Evolutionary conservation across 2,113 vertebrate genomes (phyloP).

Genomic region (Climacteris rufus): DNA sequence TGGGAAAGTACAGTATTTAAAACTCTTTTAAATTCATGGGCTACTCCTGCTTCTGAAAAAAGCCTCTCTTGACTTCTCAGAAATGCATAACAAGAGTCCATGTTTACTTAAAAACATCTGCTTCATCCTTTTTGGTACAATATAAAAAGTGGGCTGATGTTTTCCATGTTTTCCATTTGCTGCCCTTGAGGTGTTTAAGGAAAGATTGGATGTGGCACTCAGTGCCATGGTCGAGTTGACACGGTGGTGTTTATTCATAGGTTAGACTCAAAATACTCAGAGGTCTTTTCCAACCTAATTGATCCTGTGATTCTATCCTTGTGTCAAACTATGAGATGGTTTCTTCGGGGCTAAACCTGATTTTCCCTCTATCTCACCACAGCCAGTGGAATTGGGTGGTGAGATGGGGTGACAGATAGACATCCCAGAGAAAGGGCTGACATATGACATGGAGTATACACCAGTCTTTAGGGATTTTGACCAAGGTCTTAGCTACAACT

Average conservation of each 20-base stretch:
- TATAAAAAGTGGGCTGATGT: conserved; percentile 68
- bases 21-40: conserved; percentile 72
- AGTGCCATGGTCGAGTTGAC: neutral
- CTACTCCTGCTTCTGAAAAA: conserved; percentile 78
- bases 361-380: neutral
- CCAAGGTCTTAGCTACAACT: neutral
- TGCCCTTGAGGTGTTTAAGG: neutral
- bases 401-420: neutral
- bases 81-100: conserved; percentile 62
- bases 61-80: conserved; percentile 67
- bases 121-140: conserved; percentile 62
- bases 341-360: neutral
- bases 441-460: accelerated
- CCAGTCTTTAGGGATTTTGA: neutral
- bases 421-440: neutral
- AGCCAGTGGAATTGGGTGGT: neutral
- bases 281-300: neutral
- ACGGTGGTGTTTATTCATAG: neutral
- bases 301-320: neutral
- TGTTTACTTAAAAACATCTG: conserved; percentile 83
- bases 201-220: neutral
- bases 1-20: conserved; percentile 79
- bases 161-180: conserved; percentile 66
- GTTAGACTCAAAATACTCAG: neutral
- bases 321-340: conserved; percentile 48